These are phyloP conservation scores for Tanypteryx hageni DNA, from an alignment of 2,888 invertebrate species.

Conservation along the genomic window DNA sequence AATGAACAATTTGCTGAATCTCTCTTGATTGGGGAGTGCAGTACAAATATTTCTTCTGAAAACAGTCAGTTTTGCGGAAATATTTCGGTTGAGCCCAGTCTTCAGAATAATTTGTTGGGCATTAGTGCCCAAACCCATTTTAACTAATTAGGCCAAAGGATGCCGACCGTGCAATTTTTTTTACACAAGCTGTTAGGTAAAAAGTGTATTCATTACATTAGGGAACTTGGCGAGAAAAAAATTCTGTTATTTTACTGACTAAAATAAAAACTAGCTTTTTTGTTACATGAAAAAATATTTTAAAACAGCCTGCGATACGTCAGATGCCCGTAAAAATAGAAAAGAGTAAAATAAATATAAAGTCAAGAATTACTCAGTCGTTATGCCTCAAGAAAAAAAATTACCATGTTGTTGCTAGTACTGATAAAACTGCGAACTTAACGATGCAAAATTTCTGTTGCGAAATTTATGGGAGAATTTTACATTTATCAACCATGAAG, in stretches of 20 bases:
- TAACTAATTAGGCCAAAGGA: conserved; percentile 1
- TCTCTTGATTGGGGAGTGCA: not conserved
- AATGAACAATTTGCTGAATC: not conserved
- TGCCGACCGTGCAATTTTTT: not conserved
- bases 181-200: not conserved
- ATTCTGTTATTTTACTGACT: not conserved
- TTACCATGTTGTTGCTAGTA: not conserved
- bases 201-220: not conserved
- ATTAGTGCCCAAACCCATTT: conserved; percentile 49
- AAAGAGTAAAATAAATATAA: not conserved
- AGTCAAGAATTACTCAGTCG: not conserved
- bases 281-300: not conserved
- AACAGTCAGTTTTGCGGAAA: not conserved
- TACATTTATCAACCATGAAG: not conserved
- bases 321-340: not conserved
- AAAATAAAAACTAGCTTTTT: not conserved
- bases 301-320: not conserved
- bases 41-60: not conserved
- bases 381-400: not conserved
- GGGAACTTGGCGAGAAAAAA: not conserved
- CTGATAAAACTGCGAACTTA: not conserved
- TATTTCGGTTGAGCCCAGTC: not conserved
- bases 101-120: conserved; percentile 41
- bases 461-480: not conserved
- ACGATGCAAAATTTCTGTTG: not conserved